phyloP scores from a whole-genome alignment of 1,140 invertebrate species.

The Lepidotrigona ventralis region DNA sequence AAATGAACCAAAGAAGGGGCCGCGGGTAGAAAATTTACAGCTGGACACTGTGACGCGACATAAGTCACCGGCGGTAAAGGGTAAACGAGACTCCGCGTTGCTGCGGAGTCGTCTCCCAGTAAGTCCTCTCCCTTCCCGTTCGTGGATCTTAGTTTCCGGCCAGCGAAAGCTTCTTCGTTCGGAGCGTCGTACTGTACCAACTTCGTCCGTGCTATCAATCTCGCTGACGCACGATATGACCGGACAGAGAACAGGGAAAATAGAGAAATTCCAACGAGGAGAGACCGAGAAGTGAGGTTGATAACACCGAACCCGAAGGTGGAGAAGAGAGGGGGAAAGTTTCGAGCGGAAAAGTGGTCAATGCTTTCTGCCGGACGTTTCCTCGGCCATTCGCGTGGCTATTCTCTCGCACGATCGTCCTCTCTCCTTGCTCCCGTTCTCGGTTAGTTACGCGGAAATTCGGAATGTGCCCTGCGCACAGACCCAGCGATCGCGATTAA shows the following conservation, averaged over 20 bases:
- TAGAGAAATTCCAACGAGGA: background rate
- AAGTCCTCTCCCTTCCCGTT: constrained; percentile 16
- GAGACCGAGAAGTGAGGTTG: background rate
- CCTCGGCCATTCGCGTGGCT: background rate
- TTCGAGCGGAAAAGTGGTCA: constrained; percentile 50
- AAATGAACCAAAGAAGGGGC: constrained; percentile 22
- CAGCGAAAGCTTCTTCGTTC: constrained; percentile 4
- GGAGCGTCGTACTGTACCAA: background rate
- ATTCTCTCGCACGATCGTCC: background rate
- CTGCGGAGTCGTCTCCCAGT: constrained; percentile 10
- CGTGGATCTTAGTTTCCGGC: constrained; percentile 21
- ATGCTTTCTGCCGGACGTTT: constrained; percentile 36
- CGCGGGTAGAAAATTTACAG: constrained; percentile 39
- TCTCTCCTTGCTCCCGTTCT: constrained; percentile 11
- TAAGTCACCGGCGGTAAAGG: constrained; percentile 64
- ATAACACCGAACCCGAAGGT: no score
- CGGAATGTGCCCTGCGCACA: constrained; percentile 41
- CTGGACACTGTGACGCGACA: constrained; percentile 15
- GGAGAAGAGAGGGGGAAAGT: constrained; percentile 19
- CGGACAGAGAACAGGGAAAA: background rate
- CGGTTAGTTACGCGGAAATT: constrained; percentile 48
- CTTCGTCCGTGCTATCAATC: constrained; percentile 38
- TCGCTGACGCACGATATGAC: constrained; percentile 39
- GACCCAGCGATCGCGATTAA: constrained; percentile 64
- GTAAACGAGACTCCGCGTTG: constrained; percentile 32